Percentiles rank a stretch among this genome's conserved stretches.
Evolutionary conservation across 2,113 vertebrate genomes (phyloP).

Genomic region (Panurus biarmicus): DNA sequence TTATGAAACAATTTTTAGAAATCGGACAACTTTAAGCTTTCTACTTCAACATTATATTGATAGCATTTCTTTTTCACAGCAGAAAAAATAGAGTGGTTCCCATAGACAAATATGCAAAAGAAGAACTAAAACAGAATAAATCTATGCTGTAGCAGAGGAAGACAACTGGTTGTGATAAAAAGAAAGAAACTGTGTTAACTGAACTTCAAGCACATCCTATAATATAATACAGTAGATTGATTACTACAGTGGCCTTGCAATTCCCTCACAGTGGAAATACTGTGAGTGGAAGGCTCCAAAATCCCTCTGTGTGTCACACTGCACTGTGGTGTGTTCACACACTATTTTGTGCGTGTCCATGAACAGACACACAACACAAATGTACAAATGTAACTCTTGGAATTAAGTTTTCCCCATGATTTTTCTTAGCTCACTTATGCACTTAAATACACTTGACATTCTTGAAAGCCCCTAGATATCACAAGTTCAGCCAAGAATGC

Average conservation of each 20-base stretch:
- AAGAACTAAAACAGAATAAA: not conserved
- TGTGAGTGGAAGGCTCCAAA: not conserved
- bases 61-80: not conserved
- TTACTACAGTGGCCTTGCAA: not conserved
- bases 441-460: not conserved
- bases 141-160: not conserved
- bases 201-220: not conserved
- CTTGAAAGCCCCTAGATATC: not conserved
- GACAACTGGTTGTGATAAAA: not conserved
- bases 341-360: not conserved
- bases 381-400: not conserved
- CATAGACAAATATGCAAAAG: not conserved
- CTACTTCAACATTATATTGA: not conserved
- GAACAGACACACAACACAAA: not conserved
- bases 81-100: not conserved
- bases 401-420: not conserved
- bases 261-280: not conserved
- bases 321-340: not conserved
- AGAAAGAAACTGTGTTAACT: not conserved
- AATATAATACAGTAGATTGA: not conserved
- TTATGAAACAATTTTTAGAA: not conserved
- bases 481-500: not conserved
- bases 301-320: accelerated
- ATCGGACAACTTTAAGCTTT: not conserved
- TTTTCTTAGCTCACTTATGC: not conserved